Conservation (phyloP, 2,797 vertebrate genomes). For the Podarcis siculus region DNA sequence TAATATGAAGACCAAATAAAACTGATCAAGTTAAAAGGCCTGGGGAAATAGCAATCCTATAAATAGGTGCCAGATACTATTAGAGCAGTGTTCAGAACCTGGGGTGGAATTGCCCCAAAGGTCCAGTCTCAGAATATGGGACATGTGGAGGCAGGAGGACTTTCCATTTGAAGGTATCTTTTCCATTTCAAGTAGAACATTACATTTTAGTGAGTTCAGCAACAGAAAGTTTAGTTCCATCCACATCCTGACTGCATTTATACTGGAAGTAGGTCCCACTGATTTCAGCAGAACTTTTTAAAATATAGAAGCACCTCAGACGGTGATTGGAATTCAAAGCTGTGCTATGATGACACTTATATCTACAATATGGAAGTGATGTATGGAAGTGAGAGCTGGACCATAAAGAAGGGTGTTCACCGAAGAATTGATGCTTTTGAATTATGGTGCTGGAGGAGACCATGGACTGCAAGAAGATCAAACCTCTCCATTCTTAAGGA, state of each 20-base stretch:
- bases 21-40: neutral
- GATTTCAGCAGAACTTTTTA: neutral
- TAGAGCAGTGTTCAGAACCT: neutral
- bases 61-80: neutral
- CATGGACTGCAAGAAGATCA: too few relatives aligned
- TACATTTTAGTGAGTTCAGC: neutral
- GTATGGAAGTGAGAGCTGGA: too few relatives aligned
- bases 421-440: too few relatives aligned
- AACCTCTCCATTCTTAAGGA: too few relatives aligned
- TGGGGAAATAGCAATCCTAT: neutral
- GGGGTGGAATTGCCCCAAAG: neutral
- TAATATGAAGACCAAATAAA: neutral
- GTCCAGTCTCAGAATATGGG: neutral
- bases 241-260: neutral
- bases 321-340: too few relatives aligned
- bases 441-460: too few relatives aligned
- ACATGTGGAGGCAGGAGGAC: neutral
- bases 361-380: too few relatives aligned
- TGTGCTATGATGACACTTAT: too few relatives aligned
- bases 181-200: neutral
- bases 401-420: too few relatives aligned
- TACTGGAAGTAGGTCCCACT: neutral
- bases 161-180: neutral
- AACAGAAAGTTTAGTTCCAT: slow-evolving; percentile 34
- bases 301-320: neutral